These are phyloP conservation scores for Riparia riparia DNA, from an alignment of 2,113 vertebrate genomes.

Conservation along the genomic window DNA sequence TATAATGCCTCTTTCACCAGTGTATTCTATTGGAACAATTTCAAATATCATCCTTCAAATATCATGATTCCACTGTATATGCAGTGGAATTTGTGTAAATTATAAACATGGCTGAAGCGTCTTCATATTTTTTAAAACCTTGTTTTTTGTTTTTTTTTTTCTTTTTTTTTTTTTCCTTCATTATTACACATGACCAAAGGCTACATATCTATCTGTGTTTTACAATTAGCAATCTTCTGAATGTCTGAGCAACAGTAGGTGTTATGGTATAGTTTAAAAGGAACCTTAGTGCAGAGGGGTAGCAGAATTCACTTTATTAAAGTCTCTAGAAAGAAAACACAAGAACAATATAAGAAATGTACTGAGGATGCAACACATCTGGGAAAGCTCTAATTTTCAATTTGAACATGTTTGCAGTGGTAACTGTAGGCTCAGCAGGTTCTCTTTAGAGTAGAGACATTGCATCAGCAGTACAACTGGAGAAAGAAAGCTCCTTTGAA, in stretches of 20 bases:
- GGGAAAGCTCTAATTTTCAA: slow-evolving; percentile 24
- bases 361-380: background rate
- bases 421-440: background rate
- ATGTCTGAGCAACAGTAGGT: background rate
- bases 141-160: accelerated
- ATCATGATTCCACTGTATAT: background rate
- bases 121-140: background rate
- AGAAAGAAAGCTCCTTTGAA: background rate
- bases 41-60: background rate
- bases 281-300: background rate
- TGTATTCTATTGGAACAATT: background rate
- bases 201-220: background rate
- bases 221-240: background rate
- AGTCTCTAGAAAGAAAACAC: background rate
- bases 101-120: accelerated
- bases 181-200: background rate
- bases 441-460: background rate
- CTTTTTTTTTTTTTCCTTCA: background rate
- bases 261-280: background rate
- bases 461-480: background rate
- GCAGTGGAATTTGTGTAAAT: background rate
- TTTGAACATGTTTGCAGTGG: background rate
- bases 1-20: background rate
- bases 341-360: background rate
- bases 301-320: background rate